Evolutionary conservation across 2,797 vertebrate species (phyloP), one percentile per base, ranked within the genome.

Genomic region (Clarias platycephalus): DNA sequence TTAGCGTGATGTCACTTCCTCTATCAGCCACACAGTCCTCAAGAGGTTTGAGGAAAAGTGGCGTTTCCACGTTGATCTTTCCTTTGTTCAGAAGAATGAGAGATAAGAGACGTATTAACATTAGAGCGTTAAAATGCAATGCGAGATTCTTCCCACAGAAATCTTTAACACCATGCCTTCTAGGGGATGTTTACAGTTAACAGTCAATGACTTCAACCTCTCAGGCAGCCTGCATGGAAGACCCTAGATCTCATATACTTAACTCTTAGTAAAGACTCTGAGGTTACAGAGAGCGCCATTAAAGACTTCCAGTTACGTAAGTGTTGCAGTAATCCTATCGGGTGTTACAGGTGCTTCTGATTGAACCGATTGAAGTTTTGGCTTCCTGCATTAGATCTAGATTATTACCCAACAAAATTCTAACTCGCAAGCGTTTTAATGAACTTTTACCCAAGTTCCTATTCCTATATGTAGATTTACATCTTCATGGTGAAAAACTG

Each of bases 21-120:
- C 94, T 94, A 4, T 95, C 91, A 78, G 92, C 91, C 6, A 90
- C 86, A 87, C 92, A 90, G 91, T 95, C 94, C 62, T 89, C 55
- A 40, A 95, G 86, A 9, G 92, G 88, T 84, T 92, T 58, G 2
- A 88, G 67, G 88, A 95, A 95, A 78, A 86, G 37, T 0, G 95
- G 95, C 0, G 90, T 82, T 13, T 91, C 91, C 72, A 66, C 44
- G 49, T 0, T 2, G 82, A 87, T 88, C 62, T 49, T 2, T 57
- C 18, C 82, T 22, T 34, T 22, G 12, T 55, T 83, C 13, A 81
- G 92, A 93, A 57, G 28, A 55, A 62, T 49, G 63, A 80, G 70
- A 20, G 31, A 78, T 55, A 71, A 81, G 40, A 34, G 9, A 49
- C 28, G 16, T 37, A 22, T 63, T 16, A 63, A 24, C 5, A 37